These are phyloP conservation scores for Plectrocnemia conspersa DNA, from an alignment of 1,140 invertebrate genomes.

Conservation along the genomic window DNA sequence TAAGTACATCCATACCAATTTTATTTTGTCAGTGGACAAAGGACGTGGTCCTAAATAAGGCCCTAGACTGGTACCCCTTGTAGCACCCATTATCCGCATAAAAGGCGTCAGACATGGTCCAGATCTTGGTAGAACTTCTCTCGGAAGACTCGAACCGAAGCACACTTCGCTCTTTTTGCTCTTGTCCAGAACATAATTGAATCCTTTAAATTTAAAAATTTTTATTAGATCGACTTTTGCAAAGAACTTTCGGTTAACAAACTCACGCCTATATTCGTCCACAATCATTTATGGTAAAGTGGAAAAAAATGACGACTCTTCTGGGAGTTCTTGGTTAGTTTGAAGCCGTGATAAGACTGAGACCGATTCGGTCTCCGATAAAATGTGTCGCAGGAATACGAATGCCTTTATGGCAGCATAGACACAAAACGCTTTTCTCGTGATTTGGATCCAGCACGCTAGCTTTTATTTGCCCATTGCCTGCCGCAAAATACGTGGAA, in stretches of 20 bases:
- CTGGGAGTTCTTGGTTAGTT: background rate
- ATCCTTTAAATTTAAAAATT: conserved; percentile 17
- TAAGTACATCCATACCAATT: background rate
- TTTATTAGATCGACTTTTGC: background rate
- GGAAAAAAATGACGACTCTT: background rate
- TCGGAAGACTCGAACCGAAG: conserved; percentile 42
- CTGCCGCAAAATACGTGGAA: too few species aligned
- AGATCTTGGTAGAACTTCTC: conserved; percentile 41
- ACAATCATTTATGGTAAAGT: background rate
- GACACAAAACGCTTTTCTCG: conserved; percentile 15
- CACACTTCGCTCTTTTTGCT: conserved; percentile 37
- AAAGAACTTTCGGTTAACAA: background rate
- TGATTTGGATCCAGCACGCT: conserved; percentile 14
- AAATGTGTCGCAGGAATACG: conserved; percentile 2
- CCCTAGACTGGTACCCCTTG: conserved; percentile 38
- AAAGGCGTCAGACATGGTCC: conserved; percentile 44
- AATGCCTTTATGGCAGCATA: conserved; percentile 4
- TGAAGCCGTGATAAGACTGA: conserved; percentile 13
- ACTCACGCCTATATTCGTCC: background rate
- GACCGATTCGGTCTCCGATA: conserved; percentile 2
- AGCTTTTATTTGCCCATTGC: conserved; percentile 8
- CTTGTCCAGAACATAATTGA: conserved; percentile 28
- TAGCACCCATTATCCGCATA: conserved; percentile 40
- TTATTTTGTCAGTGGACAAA: background rate
- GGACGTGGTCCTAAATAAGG: conserved; percentile 34